Percentiles rank a stretch among this genome's conserved stretches.
These are phyloP conservation scores for Parambassis ranga DNA, from an alignment of 2,797 vertebrate species.

Conservation along the genomic window DNA sequence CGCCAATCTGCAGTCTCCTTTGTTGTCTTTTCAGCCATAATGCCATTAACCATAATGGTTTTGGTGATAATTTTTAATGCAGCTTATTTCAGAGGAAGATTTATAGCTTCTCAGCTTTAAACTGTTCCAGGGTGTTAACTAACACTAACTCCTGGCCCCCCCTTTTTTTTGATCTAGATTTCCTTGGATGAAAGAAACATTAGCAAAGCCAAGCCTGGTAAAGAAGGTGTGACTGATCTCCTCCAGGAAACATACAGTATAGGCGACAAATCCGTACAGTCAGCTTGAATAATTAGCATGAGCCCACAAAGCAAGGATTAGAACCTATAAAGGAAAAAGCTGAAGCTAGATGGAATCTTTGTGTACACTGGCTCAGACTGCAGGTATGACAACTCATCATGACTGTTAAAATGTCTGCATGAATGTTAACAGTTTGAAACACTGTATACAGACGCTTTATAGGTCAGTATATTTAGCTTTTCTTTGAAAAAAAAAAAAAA, in stretches of 20 bases:
- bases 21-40: conserved; percentile 45
- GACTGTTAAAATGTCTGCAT: conserved; percentile 18
- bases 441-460: conserved; percentile 10
- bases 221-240: conserved; percentile 60
- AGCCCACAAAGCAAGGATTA: conserved; percentile 42
- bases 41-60: conserved; percentile 43
- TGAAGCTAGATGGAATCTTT: conserved; percentile 20
- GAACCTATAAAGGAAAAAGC: conserved; percentile 30
- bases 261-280: conserved; percentile 27
- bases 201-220: conserved; percentile 53
- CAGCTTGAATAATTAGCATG: conserved; percentile 35
- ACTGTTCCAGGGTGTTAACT: conserved; percentile 61
- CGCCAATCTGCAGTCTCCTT: conserved; percentile 32
- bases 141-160: conserved; percentile 56
- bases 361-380: conserved; percentile 30
- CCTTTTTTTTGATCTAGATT: conserved; percentile 66
- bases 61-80: conserved; percentile 60
- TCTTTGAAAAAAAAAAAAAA: background rate
- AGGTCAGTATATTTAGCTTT: background rate
- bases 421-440: conserved; percentile 15
- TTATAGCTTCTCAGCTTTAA: conserved; percentile 60
- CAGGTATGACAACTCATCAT: conserved; percentile 34
- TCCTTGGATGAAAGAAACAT: conserved; percentile 69
- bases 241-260: conserved; percentile 39
- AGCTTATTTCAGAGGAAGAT: conserved; percentile 49